A percentile compares a stretch with the other conserved stretches of the same genome.
These are phyloP conservation scores for Atta texana DNA, from an alignment of 1,140 invertebrate genomes.

Conservation along the genomic window DNA sequence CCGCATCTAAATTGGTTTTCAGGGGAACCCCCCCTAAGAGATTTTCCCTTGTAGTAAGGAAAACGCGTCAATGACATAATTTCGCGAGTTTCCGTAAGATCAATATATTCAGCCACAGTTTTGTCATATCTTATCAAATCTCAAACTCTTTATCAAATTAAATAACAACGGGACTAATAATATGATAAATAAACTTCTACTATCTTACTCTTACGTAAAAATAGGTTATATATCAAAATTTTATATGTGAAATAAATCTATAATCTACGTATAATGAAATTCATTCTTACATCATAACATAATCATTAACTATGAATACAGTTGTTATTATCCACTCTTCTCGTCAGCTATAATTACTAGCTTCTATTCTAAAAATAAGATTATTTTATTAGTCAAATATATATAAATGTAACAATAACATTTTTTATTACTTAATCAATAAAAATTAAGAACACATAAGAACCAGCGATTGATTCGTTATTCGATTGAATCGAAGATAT, in stretches of 20 bases:
- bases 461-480: too few species aligned
- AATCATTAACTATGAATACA: too few species aligned
- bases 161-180: neutral
- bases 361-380: neutral
- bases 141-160: neutral
- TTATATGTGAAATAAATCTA: neutral
- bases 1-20: slow-evolving; percentile 25
- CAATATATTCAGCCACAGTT: neutral
- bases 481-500: too few species aligned
- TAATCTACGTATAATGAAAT: neutral
- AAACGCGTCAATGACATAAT: slow-evolving; percentile 34
- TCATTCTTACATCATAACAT: neutral
- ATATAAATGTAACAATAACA: neutral
- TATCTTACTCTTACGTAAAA: neutral
- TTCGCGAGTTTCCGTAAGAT: neutral
- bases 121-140: neutral
- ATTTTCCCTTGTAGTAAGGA: neutral
- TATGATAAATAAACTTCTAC: neutral
- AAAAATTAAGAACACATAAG: neutral
- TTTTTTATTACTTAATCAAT: neutral
- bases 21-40: neutral
- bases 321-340: too few species aligned
- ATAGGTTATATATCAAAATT: neutral
- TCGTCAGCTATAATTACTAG: neutral
- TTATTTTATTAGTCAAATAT: neutral